Conservation (phyloP, 2,113 vertebrate genomes). For the Aphyosemion australe region DNA sequence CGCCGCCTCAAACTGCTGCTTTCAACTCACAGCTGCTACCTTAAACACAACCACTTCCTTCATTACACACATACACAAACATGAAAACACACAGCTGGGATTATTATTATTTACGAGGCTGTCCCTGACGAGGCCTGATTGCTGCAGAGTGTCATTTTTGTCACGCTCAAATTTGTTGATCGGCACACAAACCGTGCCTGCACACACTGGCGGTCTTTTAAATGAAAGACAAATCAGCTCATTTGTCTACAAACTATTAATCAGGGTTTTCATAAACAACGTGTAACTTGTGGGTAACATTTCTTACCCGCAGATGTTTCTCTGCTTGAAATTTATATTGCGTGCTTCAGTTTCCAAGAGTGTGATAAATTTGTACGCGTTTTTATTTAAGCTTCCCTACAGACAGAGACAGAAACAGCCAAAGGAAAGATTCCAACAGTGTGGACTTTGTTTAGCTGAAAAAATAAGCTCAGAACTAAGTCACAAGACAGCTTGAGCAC, state of each 20-base stretch:
- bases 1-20: conserved; percentile 27
- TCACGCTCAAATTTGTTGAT: neutral
- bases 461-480: conserved; percentile 17
- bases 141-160: neutral
- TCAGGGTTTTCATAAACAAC: neutral
- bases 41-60: neutral
- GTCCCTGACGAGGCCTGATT: too few species aligned
- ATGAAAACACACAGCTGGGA: conserved; percentile 13
- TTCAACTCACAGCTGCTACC: conserved; percentile 53
- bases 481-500: conserved; percentile 48
- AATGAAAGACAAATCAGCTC: neutral
- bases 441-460: conserved; percentile 54
- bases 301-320: neutral
- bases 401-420: neutral
- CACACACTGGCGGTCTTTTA: neutral
- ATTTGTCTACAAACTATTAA: neutral
- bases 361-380: neutral
- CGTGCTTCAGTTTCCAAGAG: neutral
- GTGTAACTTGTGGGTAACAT: neutral
- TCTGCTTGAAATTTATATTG: neutral
- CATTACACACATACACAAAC: conserved; percentile 6
- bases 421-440: conserved; percentile 22
- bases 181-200: neutral
- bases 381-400: neutral
- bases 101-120: conserved; percentile 9